Evolutionary conservation across 1,140 invertebrate genomes (phyloP), one percentile per base, ranked within the genome.

Genomic region (Scaptomyza montana): DNA sequence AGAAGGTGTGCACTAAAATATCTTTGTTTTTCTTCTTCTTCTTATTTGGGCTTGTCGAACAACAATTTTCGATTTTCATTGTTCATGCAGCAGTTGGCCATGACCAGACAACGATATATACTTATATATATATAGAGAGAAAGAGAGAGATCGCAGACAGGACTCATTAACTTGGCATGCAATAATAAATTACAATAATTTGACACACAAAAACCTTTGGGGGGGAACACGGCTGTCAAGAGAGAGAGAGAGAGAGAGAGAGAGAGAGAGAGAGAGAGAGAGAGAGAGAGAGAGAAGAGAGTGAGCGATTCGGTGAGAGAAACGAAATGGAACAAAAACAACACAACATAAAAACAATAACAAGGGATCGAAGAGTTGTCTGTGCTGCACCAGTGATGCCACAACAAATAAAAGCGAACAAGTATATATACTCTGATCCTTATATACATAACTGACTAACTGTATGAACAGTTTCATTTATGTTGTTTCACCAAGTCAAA

Each of bases 121-220:
- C 16, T 1, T 1, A 16, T 0, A 16, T 1, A 16, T 1, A 16
- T 16, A 16, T 16, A n/a, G 13, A 50, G 13, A 25, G n/a, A 59
- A 60, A 56, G 53, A 47, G 63, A 49, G 56, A 36, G 47, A 47
- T 21, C 21, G 45, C 57, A 53, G 56, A 60, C 53, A 72, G 68
- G 33, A 71, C 76, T 82, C 84, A 89, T 79, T 89, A 89, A 82
- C 76, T 82, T 82, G 78, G 59, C 76, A 68, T 87, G 82, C 78
- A 87, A 87, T 80, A 73, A 87, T 87, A 87, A 87, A 87, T 87
- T 87, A 89, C 79, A 68, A 56, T 69, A 78, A 87, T 87, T 82
- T 81, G 82, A 87, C 78, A 87, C 62, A 70, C 25, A 50, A 45
- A 21, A 60, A 36, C 64, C 41, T 33, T 19, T 13, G 45, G 61